Evolutionary conservation across 2,797 vertebrate species (phyloP), one percentile per base, ranked within the genome.

Genomic region (Schizopygopsis malacanthus): DNA sequence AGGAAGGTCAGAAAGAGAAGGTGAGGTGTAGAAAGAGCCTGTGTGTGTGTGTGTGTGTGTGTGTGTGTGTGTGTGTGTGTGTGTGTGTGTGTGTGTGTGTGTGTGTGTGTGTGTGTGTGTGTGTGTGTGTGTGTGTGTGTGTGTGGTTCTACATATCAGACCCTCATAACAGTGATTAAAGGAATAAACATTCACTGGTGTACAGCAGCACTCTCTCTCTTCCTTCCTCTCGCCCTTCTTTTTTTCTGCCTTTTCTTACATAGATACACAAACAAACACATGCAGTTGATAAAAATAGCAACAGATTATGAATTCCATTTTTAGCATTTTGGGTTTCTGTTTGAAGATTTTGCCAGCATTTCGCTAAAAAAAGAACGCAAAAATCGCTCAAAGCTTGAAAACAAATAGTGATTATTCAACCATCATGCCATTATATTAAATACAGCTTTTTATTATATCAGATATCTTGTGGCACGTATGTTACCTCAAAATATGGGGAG

Each of bases 1-100:
- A 97, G 94, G 95, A 96, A 96, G 95, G 95, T 96, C 94, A 95
- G 96, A 92, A 92, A 93, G 94, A 94, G 93, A 96, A 96, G 96
- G 93, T 93, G 94, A 94, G 93, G 94, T 92, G 93, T 92, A 93
- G 91, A 93, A 93, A 91, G 90, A 90, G 90, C 93, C 89, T 87
- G 86, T 93, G 37, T 50, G 41, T 80, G 25, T 80, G 59, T 59
- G 41, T 47, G 54, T 61, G 54, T 41, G 33, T 18, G 28, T 52
- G 16, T 56, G 37, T 47, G 33, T 33, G 33, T 33, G 33, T 33
- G 33, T 33, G 33, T 33, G 54, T 54, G 28, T 59, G 75, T 41
- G 78, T 22, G 59, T 77, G 50, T 33, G 54, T 54, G 28, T 59
- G 75, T 41, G 78, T 22, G 59, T 77, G 50, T 33, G 54, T 54